Conservation (phyloP, 2,888 invertebrate genomes). For the Drosophila paramelanica region DNA sequence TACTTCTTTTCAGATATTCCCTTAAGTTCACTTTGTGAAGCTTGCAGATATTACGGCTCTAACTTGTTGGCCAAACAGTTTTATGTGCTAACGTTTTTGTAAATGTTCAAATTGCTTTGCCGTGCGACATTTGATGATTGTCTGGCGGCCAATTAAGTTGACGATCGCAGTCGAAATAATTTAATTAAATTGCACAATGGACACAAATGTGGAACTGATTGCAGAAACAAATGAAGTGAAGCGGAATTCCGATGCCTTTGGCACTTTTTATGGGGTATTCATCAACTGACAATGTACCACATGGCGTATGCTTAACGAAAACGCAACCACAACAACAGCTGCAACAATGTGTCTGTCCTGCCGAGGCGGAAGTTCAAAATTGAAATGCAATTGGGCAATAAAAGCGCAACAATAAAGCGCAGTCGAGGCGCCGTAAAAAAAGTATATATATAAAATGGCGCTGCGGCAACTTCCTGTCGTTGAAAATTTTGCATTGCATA, state of each 20-base stretch:
- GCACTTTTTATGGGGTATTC: slow-evolving; percentile 31
- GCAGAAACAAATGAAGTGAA: slow-evolving; percentile 54
- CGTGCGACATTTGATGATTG: slow-evolving; percentile 11
- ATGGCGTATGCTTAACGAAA: slow-evolving; percentile 35
- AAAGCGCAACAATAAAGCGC: slow-evolving; percentile 24
- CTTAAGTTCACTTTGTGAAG: slow-evolving; percentile 66
- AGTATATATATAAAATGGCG: slow-evolving; percentile 17
- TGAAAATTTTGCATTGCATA: slow-evolving; percentile 23
- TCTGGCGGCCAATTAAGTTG: slow-evolving; percentile 37
- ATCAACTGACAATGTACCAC: slow-evolving; percentile 45
- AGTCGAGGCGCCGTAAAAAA: slow-evolving; percentile 19
- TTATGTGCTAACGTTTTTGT: slow-evolving; percentile 27
- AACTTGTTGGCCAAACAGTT: slow-evolving; percentile 59
- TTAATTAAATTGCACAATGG: slow-evolving; percentile 57
- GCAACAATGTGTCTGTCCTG: slow-evolving; percentile 30
- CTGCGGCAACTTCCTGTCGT: slow-evolving; percentile 38
- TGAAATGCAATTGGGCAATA: slow-evolving; percentile 58
- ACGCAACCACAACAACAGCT: slow-evolving; percentile 19
- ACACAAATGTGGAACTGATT: slow-evolving; percentile 39
- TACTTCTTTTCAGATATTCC: slow-evolving; percentile 43
- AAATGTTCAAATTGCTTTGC: slow-evolving; percentile 35
- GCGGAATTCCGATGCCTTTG: slow-evolving; percentile 36
- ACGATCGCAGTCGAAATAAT: slow-evolving; percentile 30
- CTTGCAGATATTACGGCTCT: slow-evolving; percentile 33
- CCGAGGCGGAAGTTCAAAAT: slow-evolving; percentile 45